Base-by-base conservation (phyloP, 2,888 invertebrate species). In the Trachelus troglodyta region DNA sequence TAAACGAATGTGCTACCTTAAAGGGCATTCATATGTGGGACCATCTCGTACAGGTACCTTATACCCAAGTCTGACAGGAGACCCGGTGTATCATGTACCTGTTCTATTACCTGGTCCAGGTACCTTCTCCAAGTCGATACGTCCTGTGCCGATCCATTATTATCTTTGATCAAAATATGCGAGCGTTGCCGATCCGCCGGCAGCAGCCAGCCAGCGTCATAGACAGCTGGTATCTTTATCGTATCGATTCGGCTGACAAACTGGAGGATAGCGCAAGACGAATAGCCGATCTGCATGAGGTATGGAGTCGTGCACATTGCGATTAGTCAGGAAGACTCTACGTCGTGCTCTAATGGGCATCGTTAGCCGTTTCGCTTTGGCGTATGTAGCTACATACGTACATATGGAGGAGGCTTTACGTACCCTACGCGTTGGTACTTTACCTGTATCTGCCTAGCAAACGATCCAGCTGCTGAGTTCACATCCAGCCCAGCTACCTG, bases 241-340 rank as follows among this genome's bases (percentile, higher is more conserved):
- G 88, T 86, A 90, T 90, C 89, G 87, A 88, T 90, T 89, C 85
- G 89, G 84, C 89, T 90, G 90, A 90, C 90, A 90, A 89, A 90
- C 90, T 89, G 86, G 89, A 87, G 88, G 86, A 87, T 89, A 85
- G 87, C 85, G 85, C 84, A 88, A 90, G 90, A 90, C 89, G 89
- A 89, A 89, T 90, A 87, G 89, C 85, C 87, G 87, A 88, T 90
- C 89, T 90, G 89, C 89, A 88, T 89, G 89, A 89, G 86, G 82
- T 88, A 89, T 89, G 87, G 89, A 89, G 87, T 88, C 87, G 86
- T 88, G 88, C 84, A 86, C 86, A 85, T 87, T 86, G 85, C 90
- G 90, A 90, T 90, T 89, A 90, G 89, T 90, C 90, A 89, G 87
- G 85, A 80, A 82, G 84, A 83, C 84, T 84, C 81, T 83, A 82